Percentiles rank a stretch among this genome's conserved stretches.
phyloP scores from a whole-genome alignment of 2,888 invertebrate genomes.

The Rhagonycha lutea region DNA sequence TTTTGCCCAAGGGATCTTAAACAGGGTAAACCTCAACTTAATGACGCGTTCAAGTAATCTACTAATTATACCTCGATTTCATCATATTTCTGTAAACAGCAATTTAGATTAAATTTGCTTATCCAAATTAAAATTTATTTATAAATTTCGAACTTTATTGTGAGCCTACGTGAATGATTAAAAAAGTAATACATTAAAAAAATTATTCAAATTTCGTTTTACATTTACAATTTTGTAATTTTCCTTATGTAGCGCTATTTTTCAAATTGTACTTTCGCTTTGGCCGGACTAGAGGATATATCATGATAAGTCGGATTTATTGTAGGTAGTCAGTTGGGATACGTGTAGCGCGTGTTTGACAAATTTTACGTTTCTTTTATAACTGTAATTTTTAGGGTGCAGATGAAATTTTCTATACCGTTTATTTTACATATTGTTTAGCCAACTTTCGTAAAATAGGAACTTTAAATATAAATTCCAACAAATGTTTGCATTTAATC shows the following conservation, averaged over 20 bases:
- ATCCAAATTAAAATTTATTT: background rate
- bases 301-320: constrained; percentile 17
- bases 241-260: background rate
- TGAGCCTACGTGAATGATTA: background rate
- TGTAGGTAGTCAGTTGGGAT: constrained; percentile 4
- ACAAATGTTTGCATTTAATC: background rate
- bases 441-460: background rate
- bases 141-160: background rate
- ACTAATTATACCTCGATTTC: background rate
- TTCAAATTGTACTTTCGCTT: constrained; percentile 9
- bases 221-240: background rate
- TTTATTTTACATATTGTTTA: background rate
- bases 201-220: background rate
- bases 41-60: background rate
- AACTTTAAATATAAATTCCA: background rate
- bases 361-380: constrained; percentile 9
- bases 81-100: background rate
- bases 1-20: background rate
- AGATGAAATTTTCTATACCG: background rate
- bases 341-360: constrained; percentile 10
- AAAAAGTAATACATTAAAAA: background rate
- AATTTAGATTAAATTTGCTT: background rate
- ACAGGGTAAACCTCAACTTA: background rate
- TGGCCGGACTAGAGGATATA: constrained; percentile 9
- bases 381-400: constrained; percentile 1